Base-by-base conservation (phyloP, 2,888 invertebrate genomes). In the Drosophila bunnanda region DNA sequence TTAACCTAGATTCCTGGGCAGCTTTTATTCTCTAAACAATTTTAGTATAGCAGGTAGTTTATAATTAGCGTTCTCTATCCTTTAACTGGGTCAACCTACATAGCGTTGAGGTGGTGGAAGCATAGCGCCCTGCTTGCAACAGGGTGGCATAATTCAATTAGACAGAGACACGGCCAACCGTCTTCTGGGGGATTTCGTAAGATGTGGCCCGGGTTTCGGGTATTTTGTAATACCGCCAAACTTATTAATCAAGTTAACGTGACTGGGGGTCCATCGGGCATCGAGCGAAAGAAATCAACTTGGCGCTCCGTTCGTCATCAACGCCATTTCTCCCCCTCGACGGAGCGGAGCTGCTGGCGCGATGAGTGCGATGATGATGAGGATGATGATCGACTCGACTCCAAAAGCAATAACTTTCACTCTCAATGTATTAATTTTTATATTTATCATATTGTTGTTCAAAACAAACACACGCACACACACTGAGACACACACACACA, bases 391-490 rank as follows among this genome's bases (percentile, higher is more conserved):
- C 72, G 75, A 73, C 77, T 68, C 43, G 58, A 72, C 77, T 77
- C 73, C 71, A 61, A 85, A 79, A 84, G 85, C 82, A 87, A 87
- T 82, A 89, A 89, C 89, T 89, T 89, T 89, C 89, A 89, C 89
- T 89, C 89, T 89, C 90, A 78, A 90, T 88, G 88, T 89, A 90
- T 90, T 89, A 86, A 82, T 90, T 90, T 90, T 89, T 88, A 88
- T 88, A 85, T 87, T 87, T 89, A 89, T 88, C 89, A 82, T 88
- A 85, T 88, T 88, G 81, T 82, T 84, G 89, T 74, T 59, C 84
- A 79, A 75, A 54, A 79, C 54, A 60, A 64, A 80, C 48, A 58
- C 73, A 53, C 54, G 43, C 60, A 57, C 38, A 62, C 25, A 17
- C 46, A 53, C 48, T n/a, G n/a, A n/a, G n/a, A 52, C 25, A 52